These are phyloP conservation scores for Cathartes aura DNA, from an alignment of 2,113 vertebrate species.

Conservation along the genomic window DNA sequence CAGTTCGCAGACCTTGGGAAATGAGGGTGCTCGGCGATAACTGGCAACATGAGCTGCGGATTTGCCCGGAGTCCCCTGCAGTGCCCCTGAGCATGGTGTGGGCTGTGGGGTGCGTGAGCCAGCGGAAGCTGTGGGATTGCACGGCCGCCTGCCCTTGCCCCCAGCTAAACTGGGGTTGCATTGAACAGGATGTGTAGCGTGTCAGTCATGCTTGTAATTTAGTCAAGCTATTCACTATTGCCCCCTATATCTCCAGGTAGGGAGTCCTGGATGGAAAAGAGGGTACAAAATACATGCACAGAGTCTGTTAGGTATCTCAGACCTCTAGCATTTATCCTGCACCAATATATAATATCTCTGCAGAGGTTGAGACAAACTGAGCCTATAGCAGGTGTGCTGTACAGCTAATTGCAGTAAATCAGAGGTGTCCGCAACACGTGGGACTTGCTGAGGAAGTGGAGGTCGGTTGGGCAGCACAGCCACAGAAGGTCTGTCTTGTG, in stretches of 20 bases:
- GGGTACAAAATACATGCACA: neutral
- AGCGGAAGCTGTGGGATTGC: neutral
- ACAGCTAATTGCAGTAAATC: neutral
- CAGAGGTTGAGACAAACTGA: neutral
- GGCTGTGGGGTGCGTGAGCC: neutral
- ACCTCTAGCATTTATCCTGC: neutral
- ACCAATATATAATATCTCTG: neutral
- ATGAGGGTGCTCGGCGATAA: neutral
- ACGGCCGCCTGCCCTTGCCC: fast-evolving
- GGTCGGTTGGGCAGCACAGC: neutral
- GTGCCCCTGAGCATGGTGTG: fast-evolving
- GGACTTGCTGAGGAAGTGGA: neutral
- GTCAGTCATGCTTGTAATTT: neutral
- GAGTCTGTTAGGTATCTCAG: neutral
- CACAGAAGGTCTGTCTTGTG: neutral
- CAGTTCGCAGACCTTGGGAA: neutral
- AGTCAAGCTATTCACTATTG: neutral
- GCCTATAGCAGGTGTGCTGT: neutral
- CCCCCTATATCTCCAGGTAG: neutral
- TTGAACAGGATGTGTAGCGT: neutral
- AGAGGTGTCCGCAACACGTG: neutral
- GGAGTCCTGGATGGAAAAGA: neutral
- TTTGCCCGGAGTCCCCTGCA: neutral
- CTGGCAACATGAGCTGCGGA: neutral
- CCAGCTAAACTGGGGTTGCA: neutral